These are phyloP conservation scores for Paralvinella palmiformis DNA, from an alignment of 1,140 invertebrate species.

Conservation along the genomic window DNA sequence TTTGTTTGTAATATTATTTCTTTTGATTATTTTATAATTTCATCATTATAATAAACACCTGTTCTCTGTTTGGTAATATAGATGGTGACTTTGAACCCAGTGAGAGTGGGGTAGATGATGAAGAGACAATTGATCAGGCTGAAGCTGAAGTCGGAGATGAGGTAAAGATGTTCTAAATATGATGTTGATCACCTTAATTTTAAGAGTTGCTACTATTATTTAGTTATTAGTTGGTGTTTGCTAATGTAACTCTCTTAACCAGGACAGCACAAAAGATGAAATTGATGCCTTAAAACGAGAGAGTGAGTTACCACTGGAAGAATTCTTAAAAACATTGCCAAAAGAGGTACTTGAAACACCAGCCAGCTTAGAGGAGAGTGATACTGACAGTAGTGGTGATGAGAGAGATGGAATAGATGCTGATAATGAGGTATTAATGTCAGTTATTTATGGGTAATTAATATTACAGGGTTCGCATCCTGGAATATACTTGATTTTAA, in stretches of 20 bases:
- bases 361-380: slow-evolving; percentile 12
- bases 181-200: no score
- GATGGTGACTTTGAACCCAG: slow-evolving; percentile 71
- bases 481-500: no score
- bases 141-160: slow-evolving; percentile 64
- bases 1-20: neutral
- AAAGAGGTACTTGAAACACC: slow-evolving; percentile 39
- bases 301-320: slow-evolving; percentile 84
- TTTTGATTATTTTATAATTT: neutral
- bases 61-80: slow-evolving; percentile 1
- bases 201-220: no score
- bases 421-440: no score
- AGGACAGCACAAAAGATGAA: slow-evolving; percentile 62
- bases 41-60: neutral
- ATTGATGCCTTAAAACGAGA: slow-evolving; percentile 81
- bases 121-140: slow-evolving; percentile 90
- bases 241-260: slow-evolving; percentile 4
- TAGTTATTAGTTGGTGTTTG: neutral
- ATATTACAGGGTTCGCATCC: no score
- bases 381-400: no score
- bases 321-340: slow-evolving; percentile 54
- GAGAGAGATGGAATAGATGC: no score
- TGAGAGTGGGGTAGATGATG: slow-evolving; percentile 75
- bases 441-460: no score
- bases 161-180: no score